Percentiles rank a stretch among this genome's conserved stretches.
These are phyloP conservation scores for Gerris buenoi DNA, from an alignment of 1,140 invertebrate genomes.

Conservation along the genomic window DNA sequence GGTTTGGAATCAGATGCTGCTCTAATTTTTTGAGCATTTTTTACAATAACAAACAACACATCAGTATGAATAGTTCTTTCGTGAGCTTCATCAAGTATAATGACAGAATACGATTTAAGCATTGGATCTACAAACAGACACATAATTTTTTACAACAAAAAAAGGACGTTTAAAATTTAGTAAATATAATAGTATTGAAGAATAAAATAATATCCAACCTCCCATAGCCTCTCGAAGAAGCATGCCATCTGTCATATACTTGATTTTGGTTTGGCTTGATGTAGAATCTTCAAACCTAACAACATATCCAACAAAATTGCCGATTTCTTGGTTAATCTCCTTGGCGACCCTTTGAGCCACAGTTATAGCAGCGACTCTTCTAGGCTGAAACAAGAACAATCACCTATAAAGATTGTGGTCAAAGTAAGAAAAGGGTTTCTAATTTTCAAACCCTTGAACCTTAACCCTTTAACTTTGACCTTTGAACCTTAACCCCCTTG, in stretches of 20 bases:
- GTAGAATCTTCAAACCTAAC: constrained; percentile 85
- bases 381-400: constrained; percentile 43
- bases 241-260: constrained; percentile 91
- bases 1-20: constrained; percentile 38
- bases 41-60: constrained; percentile 70
- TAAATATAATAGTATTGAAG: not conserved
- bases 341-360: constrained; percentile 73
- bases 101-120: constrained; percentile 58
- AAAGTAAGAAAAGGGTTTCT: no score
- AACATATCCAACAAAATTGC: constrained; percentile 69
- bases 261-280: constrained; percentile 58
- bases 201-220: constrained; percentile 28
- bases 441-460: no score
- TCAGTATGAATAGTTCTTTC: constrained; percentile 93
- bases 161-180: not conserved
- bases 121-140: constrained; percentile 37
- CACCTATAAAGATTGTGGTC: no score
- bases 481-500: no score
- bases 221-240: constrained; percentile 72
- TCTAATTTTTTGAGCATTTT: constrained; percentile 58
- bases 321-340: constrained; percentile 49
- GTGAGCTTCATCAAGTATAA: constrained; percentile 95
- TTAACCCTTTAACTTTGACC: no score
- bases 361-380: constrained; percentile 82
- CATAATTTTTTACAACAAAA: not conserved